Base-by-base conservation (phyloP, 2,888 invertebrate species). In the Lepidonotus clava region DNA sequence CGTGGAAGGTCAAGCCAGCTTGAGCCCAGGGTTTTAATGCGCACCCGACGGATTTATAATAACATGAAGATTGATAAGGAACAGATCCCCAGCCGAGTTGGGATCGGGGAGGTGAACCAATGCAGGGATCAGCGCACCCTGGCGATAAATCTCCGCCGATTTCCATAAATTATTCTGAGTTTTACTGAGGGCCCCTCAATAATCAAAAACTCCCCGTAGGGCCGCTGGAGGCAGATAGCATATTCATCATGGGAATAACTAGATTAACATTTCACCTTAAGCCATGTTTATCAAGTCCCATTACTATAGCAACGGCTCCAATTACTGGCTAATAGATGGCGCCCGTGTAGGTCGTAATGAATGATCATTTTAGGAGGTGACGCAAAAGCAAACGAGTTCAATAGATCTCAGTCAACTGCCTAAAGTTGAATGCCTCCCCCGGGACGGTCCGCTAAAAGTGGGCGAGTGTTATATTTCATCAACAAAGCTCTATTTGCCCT, bases 41-140 rank as follows among this genome's bases (percentile, higher is more conserved):
- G 38, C 18, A 8, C 38, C 36, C 38, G 6, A 38, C 38, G 71
- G 71, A 71, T 71, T 71, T 71, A 71, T 71, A 71, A 71, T 71
- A 71, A 71, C 71, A 71, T 71, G 38, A 71, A 71, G 71, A 71
- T 71, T 38, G 71, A 71, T 71, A 71, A 71, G 36, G n/a, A 71
- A 11, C 11, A 71, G 71, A 71, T 71, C 36, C n/a, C n/a, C 71
- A 38, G 34, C 36, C 14, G 38, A 71, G 71, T 34, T 38, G 18
- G 5, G 71, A n/a, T 14, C 21, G 18, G 38, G n/a, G 71, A n/a
- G 38, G 36, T 8, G 71, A n/a, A n/a, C 8, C 18, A 11, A 46
- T 8, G 36, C 34, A 18, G 71, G 38, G 71, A 71, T 36, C 71
- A 71, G 21, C 14, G 38, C 18, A 38, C 36, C 38, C 14, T 14